Evolutionary conservation across 2,797 vertebrate genomes (phyloP).

Genomic region (Schizopygopsis malacanthus): DNA sequence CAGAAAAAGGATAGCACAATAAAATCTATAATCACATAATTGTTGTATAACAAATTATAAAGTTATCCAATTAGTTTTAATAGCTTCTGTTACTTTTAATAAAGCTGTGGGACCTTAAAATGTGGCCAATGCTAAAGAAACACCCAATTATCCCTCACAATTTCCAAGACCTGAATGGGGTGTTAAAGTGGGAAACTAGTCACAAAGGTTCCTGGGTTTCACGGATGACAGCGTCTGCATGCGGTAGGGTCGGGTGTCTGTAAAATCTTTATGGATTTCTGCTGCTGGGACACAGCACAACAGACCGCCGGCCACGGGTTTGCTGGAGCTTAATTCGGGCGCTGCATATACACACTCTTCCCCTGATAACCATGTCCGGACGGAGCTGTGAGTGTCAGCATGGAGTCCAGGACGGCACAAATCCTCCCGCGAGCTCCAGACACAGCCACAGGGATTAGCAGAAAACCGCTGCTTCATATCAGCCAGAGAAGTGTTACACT

Average conservation of each 20-base stretch:
- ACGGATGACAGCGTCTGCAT: background rate
- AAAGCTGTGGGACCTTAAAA: background rate
- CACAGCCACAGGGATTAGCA: conserved; percentile 69
- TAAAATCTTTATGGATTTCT: conserved; percentile 36
- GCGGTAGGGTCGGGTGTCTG: background rate
- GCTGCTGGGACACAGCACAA: conserved; percentile 5
- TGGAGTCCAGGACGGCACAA: conserved; percentile 60
- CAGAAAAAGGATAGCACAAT: background rate
- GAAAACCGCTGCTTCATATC: conserved; percentile 37
- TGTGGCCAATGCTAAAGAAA: background rate
- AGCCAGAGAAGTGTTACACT: conserved; percentile 1
- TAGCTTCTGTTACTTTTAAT: background rate
- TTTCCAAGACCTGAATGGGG: conserved; percentile 1
- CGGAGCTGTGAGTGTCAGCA: background rate
- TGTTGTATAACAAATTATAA: background rate
- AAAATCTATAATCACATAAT: background rate
- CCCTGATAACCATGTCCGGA: background rate
- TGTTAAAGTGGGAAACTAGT: conserved; percentile 25
- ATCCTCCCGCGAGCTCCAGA: conserved; percentile 68
- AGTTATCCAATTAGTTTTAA: conserved; percentile 14
- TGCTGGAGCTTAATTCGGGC: conserved; percentile 38
- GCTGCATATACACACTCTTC: background rate
- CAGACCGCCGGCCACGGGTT: conserved; percentile 25
- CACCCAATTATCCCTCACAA: conserved; percentile 28
- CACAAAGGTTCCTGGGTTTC: conserved; percentile 5